Evolutionary conservation across 2,888 invertebrate species (phyloP).

Genomic region (Scaeva pyrastri): DNA sequence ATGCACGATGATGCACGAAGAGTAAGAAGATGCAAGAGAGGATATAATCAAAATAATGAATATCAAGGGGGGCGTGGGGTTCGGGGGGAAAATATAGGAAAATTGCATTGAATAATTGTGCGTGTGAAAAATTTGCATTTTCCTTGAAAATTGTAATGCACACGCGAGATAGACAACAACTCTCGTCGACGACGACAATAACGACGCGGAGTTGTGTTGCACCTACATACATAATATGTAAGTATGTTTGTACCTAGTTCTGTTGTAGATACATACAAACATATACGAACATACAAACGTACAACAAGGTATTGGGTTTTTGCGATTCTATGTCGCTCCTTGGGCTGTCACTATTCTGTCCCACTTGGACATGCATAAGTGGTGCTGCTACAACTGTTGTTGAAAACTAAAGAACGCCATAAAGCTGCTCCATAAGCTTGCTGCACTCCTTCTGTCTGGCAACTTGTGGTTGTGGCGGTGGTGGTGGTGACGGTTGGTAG

Average conservation of each 20-base stretch:
- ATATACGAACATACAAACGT: not conserved
- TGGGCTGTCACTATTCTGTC: constrained; percentile 54
- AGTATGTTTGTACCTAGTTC: too few relatives aligned
- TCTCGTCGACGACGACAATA: constrained; percentile 7
- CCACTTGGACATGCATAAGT: constrained; percentile 61
- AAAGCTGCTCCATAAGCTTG: constrained; percentile 4
- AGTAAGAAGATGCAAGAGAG: not conserved
- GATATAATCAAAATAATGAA: constrained; percentile 1
- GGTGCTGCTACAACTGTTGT: constrained; percentile 31
- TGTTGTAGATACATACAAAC: not conserved
- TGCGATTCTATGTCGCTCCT: constrained; percentile 34
- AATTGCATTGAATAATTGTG: constrained; percentile 51
- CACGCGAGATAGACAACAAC: constrained; percentile 41
- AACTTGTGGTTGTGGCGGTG: constrained; percentile 47
- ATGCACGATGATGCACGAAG: not conserved
- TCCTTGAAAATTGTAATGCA: constrained; percentile 55
- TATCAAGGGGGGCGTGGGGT: not conserved
- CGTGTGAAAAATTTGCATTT: constrained; percentile 65
- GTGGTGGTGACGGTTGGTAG: constrained; percentile 1
- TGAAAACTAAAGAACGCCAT: constrained; percentile 31
- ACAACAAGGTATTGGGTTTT: not conserved
- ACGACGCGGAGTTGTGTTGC: not conserved
- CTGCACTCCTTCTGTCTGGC: constrained; percentile 45
- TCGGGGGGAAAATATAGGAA: not conserved
- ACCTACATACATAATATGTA: not conserved